Conservation (phyloP, 1,140 invertebrate genomes). For the Leptinotarsa undecemlineata region DNA sequence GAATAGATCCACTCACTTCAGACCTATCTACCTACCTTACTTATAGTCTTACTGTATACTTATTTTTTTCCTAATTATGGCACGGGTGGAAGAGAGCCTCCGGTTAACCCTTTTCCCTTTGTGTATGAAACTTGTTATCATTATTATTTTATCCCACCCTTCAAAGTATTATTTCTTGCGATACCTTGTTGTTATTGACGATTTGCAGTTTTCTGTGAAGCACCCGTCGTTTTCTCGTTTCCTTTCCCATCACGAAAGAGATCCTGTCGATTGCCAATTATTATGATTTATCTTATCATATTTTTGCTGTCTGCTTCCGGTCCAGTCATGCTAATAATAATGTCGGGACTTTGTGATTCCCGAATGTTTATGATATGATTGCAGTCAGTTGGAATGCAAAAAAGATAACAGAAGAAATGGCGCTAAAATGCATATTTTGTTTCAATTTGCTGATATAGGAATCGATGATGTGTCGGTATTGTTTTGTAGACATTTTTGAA, state of each 20-base stretch:
- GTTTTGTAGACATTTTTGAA: no score
- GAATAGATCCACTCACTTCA: no score
- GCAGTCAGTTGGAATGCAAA: neutral
- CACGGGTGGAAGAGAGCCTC: no score
- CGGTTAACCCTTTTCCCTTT: no score
- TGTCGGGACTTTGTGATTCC: neutral
- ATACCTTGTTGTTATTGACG: neutral
- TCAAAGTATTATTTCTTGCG: no score
- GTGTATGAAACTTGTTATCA: no score
- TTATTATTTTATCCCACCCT: no score
- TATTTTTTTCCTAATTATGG: no score
- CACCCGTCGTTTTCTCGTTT: neutral
- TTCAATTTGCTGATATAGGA: no score
- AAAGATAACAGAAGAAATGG: neutral
- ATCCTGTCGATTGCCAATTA: neutral
- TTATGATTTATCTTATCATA: neutral
- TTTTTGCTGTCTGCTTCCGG: slow-evolving; percentile 1
- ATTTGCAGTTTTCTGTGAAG: neutral
- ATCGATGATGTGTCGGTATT: no score
- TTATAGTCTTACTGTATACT: no score
- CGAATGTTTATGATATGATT: slow-evolving; percentile 6
- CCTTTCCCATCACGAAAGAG: neutral
- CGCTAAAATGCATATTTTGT: neutral
- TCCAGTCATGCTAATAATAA: neutral
- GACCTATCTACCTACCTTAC: no score